These are phyloP conservation scores for Neoniphon sammara DNA, from an alignment of 2,797 vertebrate genomes.

Conservation along the genomic window DNA sequence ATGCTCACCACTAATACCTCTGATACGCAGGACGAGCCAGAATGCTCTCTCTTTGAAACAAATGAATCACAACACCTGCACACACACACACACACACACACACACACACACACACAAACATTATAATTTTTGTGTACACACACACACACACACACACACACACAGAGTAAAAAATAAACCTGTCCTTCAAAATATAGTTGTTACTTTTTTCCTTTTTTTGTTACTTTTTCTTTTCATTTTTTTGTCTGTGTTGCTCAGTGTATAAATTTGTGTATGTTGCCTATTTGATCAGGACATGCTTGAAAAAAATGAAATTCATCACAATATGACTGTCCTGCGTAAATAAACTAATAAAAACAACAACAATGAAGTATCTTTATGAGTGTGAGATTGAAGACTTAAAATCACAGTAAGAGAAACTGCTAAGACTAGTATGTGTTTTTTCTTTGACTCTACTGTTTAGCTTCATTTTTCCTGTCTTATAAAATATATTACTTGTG, in stretches of 20 bases:
- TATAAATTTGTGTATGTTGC: constrained; percentile 12
- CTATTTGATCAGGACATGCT: background rate
- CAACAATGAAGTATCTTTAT: constrained; percentile 40
- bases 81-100: background rate
- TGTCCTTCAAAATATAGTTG: background rate
- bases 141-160: background rate
- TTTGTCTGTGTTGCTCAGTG: constrained; percentile 16
- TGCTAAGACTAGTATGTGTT: constrained; percentile 2
- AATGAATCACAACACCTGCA: constrained; percentile 13
- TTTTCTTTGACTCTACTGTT: constrained; percentile 11
- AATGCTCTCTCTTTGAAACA: background rate
- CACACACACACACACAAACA: constrained; percentile 4
- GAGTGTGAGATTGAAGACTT: background rate
- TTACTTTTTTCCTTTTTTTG: background rate
- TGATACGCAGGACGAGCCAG: constrained; percentile 7
- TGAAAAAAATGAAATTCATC: background rate
- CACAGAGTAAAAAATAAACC: background rate
- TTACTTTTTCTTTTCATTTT: constrained; percentile 4
- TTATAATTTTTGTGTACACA: background rate
- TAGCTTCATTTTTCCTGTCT: no score
- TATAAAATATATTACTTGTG: no score
- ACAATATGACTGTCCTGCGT: background rate
- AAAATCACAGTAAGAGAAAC: background rate
- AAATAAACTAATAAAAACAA: constrained; percentile 33
- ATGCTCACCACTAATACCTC: constrained; percentile 16